phyloP scores from a whole-genome alignment of 92 coral and sea anemone species.

The Scolanthus callimorphus region DNA sequence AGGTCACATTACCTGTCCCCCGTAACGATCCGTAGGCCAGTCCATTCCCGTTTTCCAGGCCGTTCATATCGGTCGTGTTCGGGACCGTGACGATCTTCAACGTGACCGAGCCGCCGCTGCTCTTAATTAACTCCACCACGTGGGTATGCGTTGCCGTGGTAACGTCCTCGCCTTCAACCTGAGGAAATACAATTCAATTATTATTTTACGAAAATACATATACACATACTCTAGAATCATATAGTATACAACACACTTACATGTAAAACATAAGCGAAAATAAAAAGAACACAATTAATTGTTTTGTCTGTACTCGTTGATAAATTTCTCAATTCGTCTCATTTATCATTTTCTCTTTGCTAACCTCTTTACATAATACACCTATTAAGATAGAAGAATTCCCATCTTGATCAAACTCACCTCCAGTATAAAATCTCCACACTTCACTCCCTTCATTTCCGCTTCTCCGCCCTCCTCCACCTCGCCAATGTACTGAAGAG shows the following conservation, averaged over 20 bases:
- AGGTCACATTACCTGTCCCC: slow-evolving; percentile 6
- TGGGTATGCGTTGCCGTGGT: slow-evolving; percentile 91
- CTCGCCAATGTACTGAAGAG: slow-evolving; percentile 93
- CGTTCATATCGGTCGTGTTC: slow-evolving; percentile 58
- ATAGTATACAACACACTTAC: too few relatives aligned
- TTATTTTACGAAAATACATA: too few relatives aligned
- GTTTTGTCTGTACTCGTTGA: too few relatives aligned
- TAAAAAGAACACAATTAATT: too few relatives aligned
- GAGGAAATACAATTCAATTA: too few relatives aligned
- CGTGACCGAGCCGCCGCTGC: slow-evolving; percentile 60
- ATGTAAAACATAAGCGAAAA: too few relatives aligned
- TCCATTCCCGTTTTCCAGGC: slow-evolving; percentile 29
- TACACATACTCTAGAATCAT: too few relatives aligned
- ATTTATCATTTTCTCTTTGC: too few relatives aligned
- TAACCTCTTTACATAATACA: too few relatives aligned
- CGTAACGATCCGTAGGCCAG: slow-evolving; percentile 9
- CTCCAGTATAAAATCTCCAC: slow-evolving; percentile 92
- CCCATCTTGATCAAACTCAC: too few relatives aligned
- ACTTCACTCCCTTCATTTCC: slow-evolving; percentile 65
- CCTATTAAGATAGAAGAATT: too few relatives aligned
- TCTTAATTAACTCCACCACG: slow-evolving; percentile 88
- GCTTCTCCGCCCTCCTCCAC: slow-evolving; percentile 91
- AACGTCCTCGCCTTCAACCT: slow-evolving; percentile 92
- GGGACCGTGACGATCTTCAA: slow-evolving; percentile 67
- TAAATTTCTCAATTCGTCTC: too few relatives aligned